Evolutionary conservation across 2,797 vertebrate genomes (phyloP).

Genomic region (Takifugu ocellatus): DNA sequence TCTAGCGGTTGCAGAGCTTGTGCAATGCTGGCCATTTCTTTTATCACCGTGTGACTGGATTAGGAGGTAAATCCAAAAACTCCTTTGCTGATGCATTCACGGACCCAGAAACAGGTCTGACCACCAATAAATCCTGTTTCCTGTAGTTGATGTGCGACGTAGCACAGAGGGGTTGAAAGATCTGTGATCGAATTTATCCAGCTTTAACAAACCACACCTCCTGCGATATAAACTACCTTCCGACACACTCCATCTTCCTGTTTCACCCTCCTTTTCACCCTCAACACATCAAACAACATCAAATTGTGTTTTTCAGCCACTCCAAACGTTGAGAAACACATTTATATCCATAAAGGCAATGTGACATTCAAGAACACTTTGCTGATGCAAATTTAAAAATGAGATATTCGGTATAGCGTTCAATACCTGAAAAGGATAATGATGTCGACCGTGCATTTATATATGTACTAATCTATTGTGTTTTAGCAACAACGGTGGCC

Average conservation of each 20-base stretch:
- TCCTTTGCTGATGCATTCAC: too few species aligned
- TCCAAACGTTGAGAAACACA: constrained; percentile 25
- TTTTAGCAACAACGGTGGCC: too few species aligned
- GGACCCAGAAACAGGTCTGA: too few species aligned
- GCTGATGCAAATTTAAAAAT: constrained; percentile 41
- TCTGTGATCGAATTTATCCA: background rate
- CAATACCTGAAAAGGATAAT: constrained; percentile 17
- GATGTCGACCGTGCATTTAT: constrained; percentile 5
- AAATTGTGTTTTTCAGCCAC: constrained; percentile 26
- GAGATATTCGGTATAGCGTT: constrained; percentile 28
- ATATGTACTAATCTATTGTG: too few species aligned
- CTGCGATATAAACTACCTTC: background rate
- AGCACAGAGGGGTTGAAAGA: background rate
- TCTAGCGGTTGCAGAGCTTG: too few species aligned
- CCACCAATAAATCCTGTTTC: background rate
- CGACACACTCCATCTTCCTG: constrained; percentile 1
- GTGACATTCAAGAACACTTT: constrained; percentile 64
- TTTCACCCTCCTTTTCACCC: constrained; percentile 27
- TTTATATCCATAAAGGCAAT: constrained; percentile 60
- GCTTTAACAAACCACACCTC: constrained; percentile 1
- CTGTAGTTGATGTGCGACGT: background rate
- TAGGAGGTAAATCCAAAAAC: too few species aligned
- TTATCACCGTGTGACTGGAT: too few species aligned
- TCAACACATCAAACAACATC: constrained; percentile 50
- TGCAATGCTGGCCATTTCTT: too few species aligned